Conservation (phyloP, 2,797 vertebrate genomes). For the Sebastes oblongus region DNA sequence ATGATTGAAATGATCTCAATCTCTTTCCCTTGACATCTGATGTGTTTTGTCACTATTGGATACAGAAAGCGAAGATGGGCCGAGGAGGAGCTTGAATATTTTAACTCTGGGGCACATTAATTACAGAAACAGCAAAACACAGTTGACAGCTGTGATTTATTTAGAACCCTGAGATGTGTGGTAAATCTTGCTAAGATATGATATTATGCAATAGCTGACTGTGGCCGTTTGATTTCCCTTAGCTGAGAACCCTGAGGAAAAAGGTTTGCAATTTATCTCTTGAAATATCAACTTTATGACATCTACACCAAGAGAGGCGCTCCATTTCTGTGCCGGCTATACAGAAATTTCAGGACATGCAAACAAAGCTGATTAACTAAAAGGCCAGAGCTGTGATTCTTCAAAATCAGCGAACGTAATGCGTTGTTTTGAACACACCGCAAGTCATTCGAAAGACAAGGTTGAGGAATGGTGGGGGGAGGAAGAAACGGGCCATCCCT, state of each 20-base stretch:
- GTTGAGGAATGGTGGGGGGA: conserved; percentile 4
- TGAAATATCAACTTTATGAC: conserved; percentile 75
- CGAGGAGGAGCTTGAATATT: conserved; percentile 28
- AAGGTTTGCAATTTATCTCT: conserved; percentile 73
- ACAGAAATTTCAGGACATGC: conserved; percentile 47
- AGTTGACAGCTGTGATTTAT: conserved; percentile 69
- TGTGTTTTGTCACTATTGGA: conserved; percentile 37
- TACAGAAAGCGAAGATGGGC: conserved; percentile 16
- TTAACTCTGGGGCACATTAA: conserved; percentile 52
- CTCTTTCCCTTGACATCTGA: conserved; percentile 22
- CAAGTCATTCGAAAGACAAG: conserved; percentile 37
- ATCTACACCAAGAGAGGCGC: conserved; percentile 57
- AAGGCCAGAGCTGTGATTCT: conserved; percentile 21
- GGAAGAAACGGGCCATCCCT: conserved; percentile 60
- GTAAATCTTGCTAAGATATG: conserved; percentile 61
- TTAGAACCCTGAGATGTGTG: conserved; percentile 55
- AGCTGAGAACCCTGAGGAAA: conserved; percentile 64
- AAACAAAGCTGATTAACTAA: conserved; percentile 62
- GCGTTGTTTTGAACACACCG: conserved; percentile 40
- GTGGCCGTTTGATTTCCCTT: conserved; percentile 72
- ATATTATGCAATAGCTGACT: conserved; percentile 74
- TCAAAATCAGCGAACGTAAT: neutral
- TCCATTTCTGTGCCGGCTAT: conserved; percentile 51
- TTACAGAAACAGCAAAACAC: conserved; percentile 55
- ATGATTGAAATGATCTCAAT: conserved; percentile 19